Conservation (phyloP, 2,113 vertebrate genomes). For the Grammomys surdaster region DNA sequence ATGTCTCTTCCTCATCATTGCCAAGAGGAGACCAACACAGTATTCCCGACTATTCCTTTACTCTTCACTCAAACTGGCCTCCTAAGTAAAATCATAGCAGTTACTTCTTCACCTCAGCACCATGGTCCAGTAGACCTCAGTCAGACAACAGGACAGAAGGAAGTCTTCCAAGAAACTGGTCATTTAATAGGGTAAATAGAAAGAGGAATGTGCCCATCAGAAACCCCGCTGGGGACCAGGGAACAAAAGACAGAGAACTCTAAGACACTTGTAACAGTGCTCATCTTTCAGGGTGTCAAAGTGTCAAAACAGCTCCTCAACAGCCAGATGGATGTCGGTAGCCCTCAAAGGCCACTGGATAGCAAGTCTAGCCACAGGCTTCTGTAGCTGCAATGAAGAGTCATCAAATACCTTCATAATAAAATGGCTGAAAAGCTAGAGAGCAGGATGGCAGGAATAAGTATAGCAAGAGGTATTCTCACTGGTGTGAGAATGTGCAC, state of each 20-base stretch:
- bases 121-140: not conserved
- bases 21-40: not conserved
- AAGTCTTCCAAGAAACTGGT: not conserved
- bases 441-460: not conserved
- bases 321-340: not conserved
- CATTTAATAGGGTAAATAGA: not conserved
- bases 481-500: not conserved
- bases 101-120: not conserved
- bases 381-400: not conserved
- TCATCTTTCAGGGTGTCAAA: not conserved
- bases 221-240: not conserved
- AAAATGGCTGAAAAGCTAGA: not conserved
- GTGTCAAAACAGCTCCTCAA: not conserved
- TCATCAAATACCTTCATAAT: not conserved
- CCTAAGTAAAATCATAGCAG: not conserved
- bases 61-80: not conserved
- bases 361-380: not conserved
- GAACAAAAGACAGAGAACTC: no score
- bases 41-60: not conserved
- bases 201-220: not conserved
- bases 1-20: no score
- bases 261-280: not conserved
- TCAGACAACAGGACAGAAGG: not conserved
- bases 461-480: rapidly evolving
- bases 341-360: rapidly evolving